Conservation (phyloP, 2,797 vertebrate genomes). For the Gambusia yucatana region DNA sequence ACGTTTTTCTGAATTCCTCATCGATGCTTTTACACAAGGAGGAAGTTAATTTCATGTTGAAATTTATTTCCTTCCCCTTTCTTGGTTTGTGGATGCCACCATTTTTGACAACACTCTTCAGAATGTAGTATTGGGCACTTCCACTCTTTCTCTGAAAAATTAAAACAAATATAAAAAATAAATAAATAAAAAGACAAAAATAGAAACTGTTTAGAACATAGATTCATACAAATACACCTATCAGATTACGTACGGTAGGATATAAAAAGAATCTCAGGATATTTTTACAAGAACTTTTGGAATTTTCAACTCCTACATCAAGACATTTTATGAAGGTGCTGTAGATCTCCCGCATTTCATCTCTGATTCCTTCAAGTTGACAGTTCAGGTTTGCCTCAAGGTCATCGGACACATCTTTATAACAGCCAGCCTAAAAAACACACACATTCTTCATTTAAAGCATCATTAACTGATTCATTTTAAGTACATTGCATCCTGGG, state of each 20-base stretch:
- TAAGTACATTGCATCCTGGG: background rate
- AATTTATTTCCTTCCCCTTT: constrained; percentile 15
- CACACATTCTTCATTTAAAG: background rate
- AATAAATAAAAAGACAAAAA: background rate
- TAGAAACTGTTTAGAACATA: background rate
- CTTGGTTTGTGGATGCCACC: constrained; percentile 11
- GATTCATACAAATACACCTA: background rate
- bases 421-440: constrained; percentile 22
- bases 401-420: background rate
- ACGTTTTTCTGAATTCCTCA: constrained; percentile 52
- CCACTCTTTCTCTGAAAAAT: accelerated
- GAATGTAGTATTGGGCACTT: accelerated
- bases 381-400: background rate
- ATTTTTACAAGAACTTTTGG: constrained; percentile 13
- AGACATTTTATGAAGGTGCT: constrained; percentile 31
- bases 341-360: background rate
- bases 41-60: constrained; percentile 44
- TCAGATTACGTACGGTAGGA: constrained; percentile 17
- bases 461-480: background rate
- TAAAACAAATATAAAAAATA: accelerated
- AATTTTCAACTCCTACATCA: constrained; percentile 26
- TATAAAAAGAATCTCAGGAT: background rate
- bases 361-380: constrained; percentile 2
- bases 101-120: constrained; percentile 26
- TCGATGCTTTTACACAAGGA: constrained; percentile 43